A percentile compares a stretch with the other conserved stretches of the same genome.
Conservation (phyloP, 1,140 invertebrate genomes). For the Ephestia elutella region DNA sequence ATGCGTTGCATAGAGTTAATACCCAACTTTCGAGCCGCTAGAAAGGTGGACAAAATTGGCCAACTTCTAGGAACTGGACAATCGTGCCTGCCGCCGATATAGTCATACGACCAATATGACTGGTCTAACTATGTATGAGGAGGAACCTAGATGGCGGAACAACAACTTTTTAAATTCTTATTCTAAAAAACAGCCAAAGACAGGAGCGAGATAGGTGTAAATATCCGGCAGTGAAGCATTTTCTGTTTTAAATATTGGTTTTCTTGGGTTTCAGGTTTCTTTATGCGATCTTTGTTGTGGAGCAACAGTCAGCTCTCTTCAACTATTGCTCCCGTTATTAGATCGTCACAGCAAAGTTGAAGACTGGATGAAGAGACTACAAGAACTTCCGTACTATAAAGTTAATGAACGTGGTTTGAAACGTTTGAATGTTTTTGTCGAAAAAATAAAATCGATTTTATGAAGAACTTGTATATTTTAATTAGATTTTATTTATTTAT, state of each 20-base stretch:
- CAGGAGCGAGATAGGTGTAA: too few relatives aligned
- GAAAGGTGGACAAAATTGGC: too few relatives aligned
- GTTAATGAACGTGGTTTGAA: constrained; percentile 43
- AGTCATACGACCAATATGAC: too few relatives aligned
- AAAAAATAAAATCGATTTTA: constrained; percentile 12
- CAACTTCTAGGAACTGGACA: too few relatives aligned
- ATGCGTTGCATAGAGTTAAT: too few relatives aligned
- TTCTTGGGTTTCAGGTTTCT: constrained; percentile 38
- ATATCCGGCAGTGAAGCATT: not conserved
- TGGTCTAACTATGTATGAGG: too few relatives aligned
- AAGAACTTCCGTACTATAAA: constrained; percentile 38
- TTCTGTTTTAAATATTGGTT: not conserved
- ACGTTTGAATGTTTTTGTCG: constrained; percentile 25
- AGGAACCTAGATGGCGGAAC: too few relatives aligned
- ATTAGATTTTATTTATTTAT: not conserved
- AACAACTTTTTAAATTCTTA: too few relatives aligned
- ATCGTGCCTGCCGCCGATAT: too few relatives aligned
- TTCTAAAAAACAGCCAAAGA: too few relatives aligned
- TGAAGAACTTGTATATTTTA: not conserved
- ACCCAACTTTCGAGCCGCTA: too few relatives aligned
- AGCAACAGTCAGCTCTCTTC: constrained; percentile 41
- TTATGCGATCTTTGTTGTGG: constrained; percentile 48
- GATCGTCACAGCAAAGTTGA: constrained; percentile 31
- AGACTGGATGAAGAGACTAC: constrained; percentile 40
- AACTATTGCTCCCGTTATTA: constrained; percentile 29